Conservation (phyloP, 2,888 invertebrate genomes). For the Phrixothrix hirtus region DNA sequence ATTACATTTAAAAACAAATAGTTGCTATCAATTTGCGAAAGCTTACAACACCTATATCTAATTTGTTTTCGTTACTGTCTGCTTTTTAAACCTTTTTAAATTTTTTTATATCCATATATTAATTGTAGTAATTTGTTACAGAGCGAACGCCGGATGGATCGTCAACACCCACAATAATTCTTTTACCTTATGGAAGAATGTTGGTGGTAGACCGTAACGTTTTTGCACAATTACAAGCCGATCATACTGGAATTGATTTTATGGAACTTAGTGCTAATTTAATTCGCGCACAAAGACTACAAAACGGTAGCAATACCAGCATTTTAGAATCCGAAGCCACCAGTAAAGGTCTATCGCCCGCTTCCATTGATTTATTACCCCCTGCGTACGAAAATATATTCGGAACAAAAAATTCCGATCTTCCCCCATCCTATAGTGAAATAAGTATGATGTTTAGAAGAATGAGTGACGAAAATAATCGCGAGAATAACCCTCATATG, state of each 20-base stretch:
- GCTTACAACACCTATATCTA: too few species aligned
- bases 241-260: slow-evolving; percentile 57
- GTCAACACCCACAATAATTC: slow-evolving; percentile 61
- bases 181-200: slow-evolving; percentile 62
- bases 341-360: slow-evolving; percentile 59
- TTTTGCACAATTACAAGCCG: slow-evolving; percentile 58
- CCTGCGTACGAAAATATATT: slow-evolving; percentile 62
- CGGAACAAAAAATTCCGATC: slow-evolving; percentile 48
- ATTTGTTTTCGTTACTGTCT: too few species aligned
- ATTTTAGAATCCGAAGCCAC: slow-evolving; percentile 59
- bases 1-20: too few species aligned
- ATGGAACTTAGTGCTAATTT: slow-evolving; percentile 60
- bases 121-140: slow-evolving; percentile 27
- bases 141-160: slow-evolving; percentile 43
- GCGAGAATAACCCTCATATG: neutral
- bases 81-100: too few species aligned
- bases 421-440: slow-evolving; percentile 54
- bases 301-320: slow-evolving; percentile 54
- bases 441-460: slow-evolving; percentile 45
- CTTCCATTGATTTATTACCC: slow-evolving; percentile 57
- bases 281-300: slow-evolving; percentile 54
- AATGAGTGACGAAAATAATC: slow-evolving; percentile 13
- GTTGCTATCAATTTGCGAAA: too few species aligned
- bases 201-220: slow-evolving; percentile 61
- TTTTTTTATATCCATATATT: too few species aligned